Evolutionary conservation across 92 coral and sea anemone genomes (phyloP), one percentile per base, ranked within the genome.

Genomic region (Umimayanthus chanpuru): DNA sequence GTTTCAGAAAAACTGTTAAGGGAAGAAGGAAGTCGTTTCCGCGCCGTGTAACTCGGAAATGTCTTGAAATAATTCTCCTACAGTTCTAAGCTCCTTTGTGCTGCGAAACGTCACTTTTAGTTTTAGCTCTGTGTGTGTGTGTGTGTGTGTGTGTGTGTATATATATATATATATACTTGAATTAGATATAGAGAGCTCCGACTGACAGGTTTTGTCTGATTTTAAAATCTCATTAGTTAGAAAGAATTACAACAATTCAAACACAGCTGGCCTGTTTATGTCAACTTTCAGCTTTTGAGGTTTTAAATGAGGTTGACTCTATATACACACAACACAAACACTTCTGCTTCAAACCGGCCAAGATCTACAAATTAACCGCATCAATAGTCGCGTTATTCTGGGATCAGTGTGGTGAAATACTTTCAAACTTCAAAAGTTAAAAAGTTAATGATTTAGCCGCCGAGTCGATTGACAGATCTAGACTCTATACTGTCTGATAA

Each of bases 181-280:
- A 2, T 50, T 50, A n/a, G 11, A 32, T 26, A 12, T 9, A 18
- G 53, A 39, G 79, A 74, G n/a, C 28, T 74, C 78, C 43, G 29
- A 74, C 79, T 74, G 25, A 1, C 25, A 39, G 23, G 2, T 75
- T 39, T 39, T 25, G 25, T 38, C 43, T 74, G 50, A 36, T 6
- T 73, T 36, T 73, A 12, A 40, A 28, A 36, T 58, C 66, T 3
- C 14, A 38, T 32, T 50, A 61, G 26, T 61, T n/a, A 30, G 32
- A 61, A 36, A 36, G 73, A 81, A 38, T 65, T 65, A 25, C 75
- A 0, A 4, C 29, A 25, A 61, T 21, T 39, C 36, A 64, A 64
- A 25, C 58, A 65, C 76, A 64, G 86, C 50, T 66, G 86, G 20
- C 4, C 53, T 81, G 55, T 30, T 81, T 32, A 68, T 58, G 47